phyloP scores from a whole-genome alignment of 2,797 vertebrate species.

The Onychomys leucogaster region DNA sequence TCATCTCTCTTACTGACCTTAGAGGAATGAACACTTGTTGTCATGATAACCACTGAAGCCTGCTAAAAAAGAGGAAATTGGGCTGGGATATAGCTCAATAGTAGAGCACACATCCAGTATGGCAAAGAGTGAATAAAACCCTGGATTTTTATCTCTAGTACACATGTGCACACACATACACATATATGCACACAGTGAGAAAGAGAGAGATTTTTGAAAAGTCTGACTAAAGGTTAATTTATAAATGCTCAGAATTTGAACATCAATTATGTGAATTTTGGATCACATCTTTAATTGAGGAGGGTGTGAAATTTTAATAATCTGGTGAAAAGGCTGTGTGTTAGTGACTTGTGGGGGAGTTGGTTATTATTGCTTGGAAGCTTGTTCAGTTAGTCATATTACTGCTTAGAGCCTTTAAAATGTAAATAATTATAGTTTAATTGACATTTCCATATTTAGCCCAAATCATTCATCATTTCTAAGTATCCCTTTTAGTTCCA shows the following conservation, averaged over 20 bases:
- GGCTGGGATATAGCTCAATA: neutral
- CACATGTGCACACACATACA: too few species aligned
- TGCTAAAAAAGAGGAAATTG: neutral
- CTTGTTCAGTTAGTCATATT: constrained; percentile 43
- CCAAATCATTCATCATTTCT: constrained; percentile 17
- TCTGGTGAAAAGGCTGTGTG: neutral
- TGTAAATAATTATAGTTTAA: constrained; percentile 62
- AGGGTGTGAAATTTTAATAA: constrained; percentile 26
- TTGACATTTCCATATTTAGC: constrained; percentile 49
- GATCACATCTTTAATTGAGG: constrained; percentile 8
- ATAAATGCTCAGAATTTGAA: constrained; percentile 28
- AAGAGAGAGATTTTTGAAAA: neutral
- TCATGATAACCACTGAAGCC: neutral
- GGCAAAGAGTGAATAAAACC: neutral
- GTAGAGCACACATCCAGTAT: neutral
- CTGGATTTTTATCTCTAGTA: neutral
- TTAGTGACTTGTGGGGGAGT: constrained; percentile 5
- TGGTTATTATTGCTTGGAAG: constrained; percentile 2
- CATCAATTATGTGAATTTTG: constrained; percentile 31
- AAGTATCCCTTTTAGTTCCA: neutral
- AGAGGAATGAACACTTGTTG: neutral
- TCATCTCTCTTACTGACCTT: neutral
- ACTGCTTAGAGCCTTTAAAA: constrained; percentile 25
- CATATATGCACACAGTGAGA: neutral
- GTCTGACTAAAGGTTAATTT: neutral